These are phyloP conservation scores for Brienomyrus longianalis DNA, from an alignment of 2,113 vertebrate species.

Conservation along the genomic window DNA sequence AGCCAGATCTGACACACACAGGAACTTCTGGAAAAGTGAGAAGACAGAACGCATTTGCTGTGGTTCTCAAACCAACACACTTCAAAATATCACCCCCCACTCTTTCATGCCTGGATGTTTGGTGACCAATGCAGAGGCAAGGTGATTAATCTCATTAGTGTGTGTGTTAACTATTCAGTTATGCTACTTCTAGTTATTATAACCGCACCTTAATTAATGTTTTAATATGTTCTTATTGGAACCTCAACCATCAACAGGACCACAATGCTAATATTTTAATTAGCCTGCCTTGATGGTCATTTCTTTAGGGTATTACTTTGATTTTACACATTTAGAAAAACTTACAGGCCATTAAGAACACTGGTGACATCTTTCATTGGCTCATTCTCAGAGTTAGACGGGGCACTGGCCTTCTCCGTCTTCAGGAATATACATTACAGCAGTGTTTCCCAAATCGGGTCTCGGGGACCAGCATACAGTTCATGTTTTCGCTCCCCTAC, in stretches of 20 bases:
- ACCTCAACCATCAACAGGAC: neutral
- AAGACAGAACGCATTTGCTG: neutral
- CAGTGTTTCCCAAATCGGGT: neutral
- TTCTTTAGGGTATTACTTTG: neutral
- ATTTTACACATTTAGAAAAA: neutral
- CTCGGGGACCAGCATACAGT: neutral
- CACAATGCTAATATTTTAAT: neutral
- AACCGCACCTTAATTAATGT: neutral
- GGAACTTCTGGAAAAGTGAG: conserved; percentile 69
- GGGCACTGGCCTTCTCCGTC: neutral
- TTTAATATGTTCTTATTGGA: neutral
- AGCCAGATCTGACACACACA: conserved; percentile 84
- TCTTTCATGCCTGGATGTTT: no score
- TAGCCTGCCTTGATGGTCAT: neutral
- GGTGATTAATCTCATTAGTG: neutral
- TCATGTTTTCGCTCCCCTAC: neutral
- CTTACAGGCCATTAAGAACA: neutral
- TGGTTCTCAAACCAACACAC: neutral
- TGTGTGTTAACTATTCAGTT: neutral
- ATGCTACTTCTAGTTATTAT: neutral
- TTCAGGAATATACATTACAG: neutral
- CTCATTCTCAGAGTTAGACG: neutral
- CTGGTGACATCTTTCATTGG: neutral
- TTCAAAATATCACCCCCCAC: no score
- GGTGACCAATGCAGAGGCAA: neutral